phyloP scores from a whole-genome alignment of 2,888 invertebrate species.

The Octonoba sinensis region DNA sequence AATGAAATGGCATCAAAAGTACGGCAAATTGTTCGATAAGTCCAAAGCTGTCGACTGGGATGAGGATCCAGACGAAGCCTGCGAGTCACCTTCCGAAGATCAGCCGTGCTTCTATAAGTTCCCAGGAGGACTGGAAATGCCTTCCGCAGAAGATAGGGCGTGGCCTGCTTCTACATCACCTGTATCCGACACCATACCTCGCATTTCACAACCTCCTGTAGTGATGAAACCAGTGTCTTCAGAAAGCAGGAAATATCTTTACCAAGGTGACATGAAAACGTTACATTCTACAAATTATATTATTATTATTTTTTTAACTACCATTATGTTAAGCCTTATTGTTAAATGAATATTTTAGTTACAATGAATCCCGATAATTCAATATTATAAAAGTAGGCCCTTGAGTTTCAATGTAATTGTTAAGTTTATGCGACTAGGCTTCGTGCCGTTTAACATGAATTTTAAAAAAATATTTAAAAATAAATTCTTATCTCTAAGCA shows the following conservation, averaged over 20 bases:
- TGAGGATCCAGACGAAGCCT: constrained; percentile 21
- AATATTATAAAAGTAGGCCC: too few species aligned
- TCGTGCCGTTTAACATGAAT: too few species aligned
- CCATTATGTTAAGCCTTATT: too few species aligned
- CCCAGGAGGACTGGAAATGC: background rate
- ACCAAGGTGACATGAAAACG: constrained; percentile 19
- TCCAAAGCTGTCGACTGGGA: constrained; percentile 18
- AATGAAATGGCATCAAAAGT: constrained; percentile 24
- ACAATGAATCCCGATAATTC: too few species aligned
- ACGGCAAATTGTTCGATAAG: background rate
- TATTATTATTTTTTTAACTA: too few species aligned
- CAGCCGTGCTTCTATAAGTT: background rate
- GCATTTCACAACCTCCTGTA: constrained; percentile 25
- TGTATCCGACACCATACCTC: constrained; percentile 3
- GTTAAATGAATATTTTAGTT: too few species aligned
- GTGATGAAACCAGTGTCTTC: constrained; percentile 31
- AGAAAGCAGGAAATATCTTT: constrained; percentile 5
- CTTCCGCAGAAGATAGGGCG: constrained; percentile 18
- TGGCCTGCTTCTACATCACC: constrained; percentile 12
- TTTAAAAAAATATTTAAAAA: too few species aligned
- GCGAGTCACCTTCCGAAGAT: background rate
- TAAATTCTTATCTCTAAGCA: too few species aligned
- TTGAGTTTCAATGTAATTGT: too few species aligned
- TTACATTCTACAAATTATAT: too few species aligned
- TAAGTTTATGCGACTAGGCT: too few species aligned